phyloP scores from a whole-genome alignment of 2,888 invertebrate genomes.

The Galeopsomyia nigrocyanea region DNA sequence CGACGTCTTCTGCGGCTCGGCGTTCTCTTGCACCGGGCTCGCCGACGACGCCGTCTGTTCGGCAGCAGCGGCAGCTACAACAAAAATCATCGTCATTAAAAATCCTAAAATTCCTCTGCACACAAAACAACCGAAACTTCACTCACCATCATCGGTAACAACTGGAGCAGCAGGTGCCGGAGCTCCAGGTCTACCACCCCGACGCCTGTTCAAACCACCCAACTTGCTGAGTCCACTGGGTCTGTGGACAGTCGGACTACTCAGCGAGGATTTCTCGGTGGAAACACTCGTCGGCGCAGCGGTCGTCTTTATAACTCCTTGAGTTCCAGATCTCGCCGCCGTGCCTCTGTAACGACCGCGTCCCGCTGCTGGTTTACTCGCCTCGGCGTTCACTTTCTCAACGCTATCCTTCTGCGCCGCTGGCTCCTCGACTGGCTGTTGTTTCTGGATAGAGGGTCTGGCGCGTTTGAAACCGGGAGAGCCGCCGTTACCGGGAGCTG shows the following conservation, averaged over 20 bases:
- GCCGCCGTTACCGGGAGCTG: slow-evolving; percentile 43
- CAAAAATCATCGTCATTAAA: too few relatives aligned
- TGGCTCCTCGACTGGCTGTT: slow-evolving; percentile 54
- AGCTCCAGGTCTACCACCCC: slow-evolving; percentile 52
- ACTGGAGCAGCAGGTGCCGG: slow-evolving; percentile 53
- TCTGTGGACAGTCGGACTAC: slow-evolving; percentile 42
- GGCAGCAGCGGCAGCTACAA: neutral
- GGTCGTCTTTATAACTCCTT: slow-evolving; percentile 39
- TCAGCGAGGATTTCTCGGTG: too few relatives aligned
- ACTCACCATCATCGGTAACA: too few relatives aligned
- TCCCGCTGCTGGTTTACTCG: slow-evolving; percentile 50
- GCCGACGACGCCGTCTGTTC: slow-evolving; percentile 38
- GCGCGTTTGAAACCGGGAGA: slow-evolving; percentile 57
- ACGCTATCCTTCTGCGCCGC: slow-evolving; percentile 61
- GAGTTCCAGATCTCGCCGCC: slow-evolving; percentile 51
- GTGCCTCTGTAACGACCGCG: slow-evolving; percentile 61
- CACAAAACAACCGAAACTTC: too few relatives aligned
- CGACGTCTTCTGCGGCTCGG: slow-evolving; percentile 21
- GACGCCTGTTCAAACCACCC: slow-evolving; percentile 59
- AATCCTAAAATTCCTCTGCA: too few relatives aligned
- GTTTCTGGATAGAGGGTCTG: slow-evolving; percentile 58
- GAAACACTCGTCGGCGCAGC: neutral
- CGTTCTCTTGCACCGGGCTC: slow-evolving; percentile 42
- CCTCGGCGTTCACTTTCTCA: slow-evolving; percentile 56
- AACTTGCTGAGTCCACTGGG: slow-evolving; percentile 60